Conservation (phyloP, 2,888 invertebrate species). For the Orgyia antiqua region DNA sequence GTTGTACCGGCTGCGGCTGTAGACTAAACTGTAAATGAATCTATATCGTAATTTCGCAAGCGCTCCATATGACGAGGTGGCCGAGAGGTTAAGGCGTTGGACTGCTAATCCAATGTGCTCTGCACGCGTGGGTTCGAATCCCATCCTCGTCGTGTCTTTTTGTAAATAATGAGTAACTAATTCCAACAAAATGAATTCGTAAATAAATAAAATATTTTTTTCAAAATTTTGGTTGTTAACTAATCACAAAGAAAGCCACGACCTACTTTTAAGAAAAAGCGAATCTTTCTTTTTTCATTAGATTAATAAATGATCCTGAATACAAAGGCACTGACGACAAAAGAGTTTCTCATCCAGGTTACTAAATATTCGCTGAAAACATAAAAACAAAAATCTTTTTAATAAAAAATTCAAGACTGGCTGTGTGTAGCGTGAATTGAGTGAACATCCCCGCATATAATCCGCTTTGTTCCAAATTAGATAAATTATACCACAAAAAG, state of each 20-base stretch:
- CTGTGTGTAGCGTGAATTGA: slow-evolving; percentile 31
- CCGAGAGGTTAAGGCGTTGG: slow-evolving; percentile 92
- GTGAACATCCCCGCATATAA: slow-evolving; percentile 43
- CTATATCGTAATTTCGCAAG: neutral
- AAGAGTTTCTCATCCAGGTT: slow-evolving; percentile 2
- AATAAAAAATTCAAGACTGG: slow-evolving; percentile 24
- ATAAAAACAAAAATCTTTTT: slow-evolving; percentile 14
- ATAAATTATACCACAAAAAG: slow-evolving; percentile 68
- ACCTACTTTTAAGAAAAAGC: no score
- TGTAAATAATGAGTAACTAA: neutral
- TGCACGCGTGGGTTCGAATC: slow-evolving; percentile 91
- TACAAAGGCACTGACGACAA: slow-evolving; percentile 3
- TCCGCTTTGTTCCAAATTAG: slow-evolving; percentile 66
- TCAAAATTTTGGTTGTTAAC: no score
- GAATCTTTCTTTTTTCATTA: slow-evolving; percentile 10
- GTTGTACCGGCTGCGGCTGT: slow-evolving; percentile 6
- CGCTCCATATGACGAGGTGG: slow-evolving; percentile 83
- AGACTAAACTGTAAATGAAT: neutral
- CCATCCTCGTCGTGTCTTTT: slow-evolving; percentile 83
- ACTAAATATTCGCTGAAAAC: slow-evolving; percentile 8
- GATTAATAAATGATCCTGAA: slow-evolving; percentile 12
- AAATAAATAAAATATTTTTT: no score
- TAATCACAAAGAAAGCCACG: no score
- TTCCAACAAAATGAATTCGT: no score
- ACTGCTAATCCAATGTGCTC: slow-evolving; percentile 92